These are phyloP conservation scores for Drosophila punjabiensis DNA, from an alignment of 1,140 invertebrate species.

Conservation along the genomic window DNA sequence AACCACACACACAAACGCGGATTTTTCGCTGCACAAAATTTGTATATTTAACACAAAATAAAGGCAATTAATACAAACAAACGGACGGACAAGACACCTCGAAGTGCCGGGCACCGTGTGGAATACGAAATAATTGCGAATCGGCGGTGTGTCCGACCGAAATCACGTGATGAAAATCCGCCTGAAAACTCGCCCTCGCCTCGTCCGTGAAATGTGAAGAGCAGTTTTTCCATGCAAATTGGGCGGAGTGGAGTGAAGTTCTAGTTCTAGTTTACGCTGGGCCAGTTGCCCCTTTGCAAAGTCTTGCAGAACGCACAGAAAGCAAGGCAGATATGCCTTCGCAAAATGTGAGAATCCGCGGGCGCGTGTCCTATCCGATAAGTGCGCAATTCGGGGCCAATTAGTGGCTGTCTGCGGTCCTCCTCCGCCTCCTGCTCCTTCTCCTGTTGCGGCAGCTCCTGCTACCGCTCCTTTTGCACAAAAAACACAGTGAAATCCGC, in stretches of 20 bases:
- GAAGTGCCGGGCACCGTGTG: constrained; percentile 37
- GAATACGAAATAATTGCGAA: constrained; percentile 26
- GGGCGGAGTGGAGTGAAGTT: constrained; percentile 46
- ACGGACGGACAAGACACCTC: constrained; percentile 24
- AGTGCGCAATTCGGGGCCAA: constrained; percentile 73
- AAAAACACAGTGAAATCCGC: constrained; percentile 29
- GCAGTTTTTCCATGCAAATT: constrained; percentile 59
- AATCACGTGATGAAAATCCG: constrained; percentile 79
- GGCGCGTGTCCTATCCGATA: constrained; percentile 64
- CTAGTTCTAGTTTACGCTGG: constrained; percentile 19
- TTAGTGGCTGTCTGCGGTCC: constrained; percentile 63
- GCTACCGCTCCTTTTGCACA: constrained; percentile 9
- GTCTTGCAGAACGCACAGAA: constrained; percentile 20
- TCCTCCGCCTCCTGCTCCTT: constrained; percentile 19
- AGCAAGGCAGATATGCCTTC: constrained; percentile 36
- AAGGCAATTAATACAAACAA: constrained; percentile 49
- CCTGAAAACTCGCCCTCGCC: constrained; percentile 59
- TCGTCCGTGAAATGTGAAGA: constrained; percentile 68
- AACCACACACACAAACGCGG: constrained; percentile 57
- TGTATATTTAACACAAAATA: constrained; percentile 66
- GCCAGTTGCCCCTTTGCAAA: constrained; percentile 6
- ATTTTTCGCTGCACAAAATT: constrained; percentile 68
- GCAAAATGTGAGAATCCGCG: constrained; percentile 56
- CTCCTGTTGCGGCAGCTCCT: constrained; percentile 29
- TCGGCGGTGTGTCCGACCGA: constrained; percentile 18